Percentiles rank a stretch among this genome's conserved stretches.
Conservation (phyloP, 2,113 vertebrate genomes). For the Polyodon spathula region DNA sequence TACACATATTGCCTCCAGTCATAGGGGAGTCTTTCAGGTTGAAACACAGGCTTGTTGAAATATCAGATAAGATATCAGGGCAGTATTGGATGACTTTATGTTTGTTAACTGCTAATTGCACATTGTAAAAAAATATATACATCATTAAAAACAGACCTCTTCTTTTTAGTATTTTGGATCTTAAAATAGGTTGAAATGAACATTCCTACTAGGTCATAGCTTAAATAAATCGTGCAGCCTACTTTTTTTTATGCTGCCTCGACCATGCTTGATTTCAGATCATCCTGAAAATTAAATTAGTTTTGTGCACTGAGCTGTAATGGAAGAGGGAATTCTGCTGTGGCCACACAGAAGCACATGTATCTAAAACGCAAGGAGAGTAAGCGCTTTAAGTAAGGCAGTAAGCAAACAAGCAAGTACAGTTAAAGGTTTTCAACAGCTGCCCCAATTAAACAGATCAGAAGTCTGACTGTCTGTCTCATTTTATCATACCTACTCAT, state of each 20-base stretch:
- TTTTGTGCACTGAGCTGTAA: slow-evolving; percentile 4
- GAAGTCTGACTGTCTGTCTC: not conserved
- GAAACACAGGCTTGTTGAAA: no score
- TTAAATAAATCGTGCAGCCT: slow-evolving; percentile 1
- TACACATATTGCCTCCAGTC: no score
- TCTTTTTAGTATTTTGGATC: not conserved
- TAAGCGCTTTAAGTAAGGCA: not conserved
- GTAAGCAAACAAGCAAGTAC: not conserved
- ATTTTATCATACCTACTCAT: not conserved
- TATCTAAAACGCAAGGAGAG: not conserved
- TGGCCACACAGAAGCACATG: not conserved
- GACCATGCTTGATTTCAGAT: slow-evolving; percentile 7
- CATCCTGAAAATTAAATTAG: slow-evolving; percentile 9
- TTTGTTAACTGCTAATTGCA: no score
- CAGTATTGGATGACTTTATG: no score
- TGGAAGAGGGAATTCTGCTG: not conserved
- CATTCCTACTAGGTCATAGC: slow-evolving; percentile 1
- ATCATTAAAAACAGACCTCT: no score
- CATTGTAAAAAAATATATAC: no score
- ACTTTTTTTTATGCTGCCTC: slow-evolving; percentile 1
- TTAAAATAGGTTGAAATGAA: not conserved
- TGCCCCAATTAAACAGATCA: not conserved
- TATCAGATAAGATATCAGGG: no score
- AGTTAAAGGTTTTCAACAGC: not conserved
- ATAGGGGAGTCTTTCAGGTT: no score